phyloP scores from a whole-genome alignment of 2,888 invertebrate genomes.

The Pristionchus japonicus region DNA sequence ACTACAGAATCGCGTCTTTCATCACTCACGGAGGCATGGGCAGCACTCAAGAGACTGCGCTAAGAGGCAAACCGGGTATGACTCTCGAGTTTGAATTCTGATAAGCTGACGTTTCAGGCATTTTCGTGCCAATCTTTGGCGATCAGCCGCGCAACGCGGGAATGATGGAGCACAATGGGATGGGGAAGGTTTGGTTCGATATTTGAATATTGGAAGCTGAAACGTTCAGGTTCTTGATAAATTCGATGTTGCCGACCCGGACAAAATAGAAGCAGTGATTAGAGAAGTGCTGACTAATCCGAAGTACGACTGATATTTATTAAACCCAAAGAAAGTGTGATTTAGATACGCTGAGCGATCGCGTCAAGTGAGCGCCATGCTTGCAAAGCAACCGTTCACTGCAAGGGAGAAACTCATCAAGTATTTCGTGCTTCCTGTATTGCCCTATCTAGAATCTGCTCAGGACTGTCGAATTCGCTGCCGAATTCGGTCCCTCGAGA shows the following conservation, averaged over 20 bases:
- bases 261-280: neutral
- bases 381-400: neutral
- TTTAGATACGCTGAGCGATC: neutral
- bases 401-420: neutral
- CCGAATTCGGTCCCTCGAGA: slow-evolving; percentile 7
- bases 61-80: neutral
- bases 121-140: neutral
- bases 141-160: neutral
- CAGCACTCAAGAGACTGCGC: neutral
- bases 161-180: neutral
- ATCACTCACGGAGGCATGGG: neutral
- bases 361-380: neutral
- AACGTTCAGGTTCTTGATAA: neutral
- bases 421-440: neutral
- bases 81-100: neutral
- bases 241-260: neutral
- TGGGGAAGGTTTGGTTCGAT: neutral
- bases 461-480: slow-evolving; percentile 9
- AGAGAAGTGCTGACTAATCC: neutral
- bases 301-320: neutral
- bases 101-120: neutral
- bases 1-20: neutral
- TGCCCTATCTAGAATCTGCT: neutral
- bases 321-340: neutral
- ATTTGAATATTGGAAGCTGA: too few species aligned